Evolutionary conservation across 1,140 invertebrate species (phyloP).

Genomic region (Steinernema feltiae): DNA sequence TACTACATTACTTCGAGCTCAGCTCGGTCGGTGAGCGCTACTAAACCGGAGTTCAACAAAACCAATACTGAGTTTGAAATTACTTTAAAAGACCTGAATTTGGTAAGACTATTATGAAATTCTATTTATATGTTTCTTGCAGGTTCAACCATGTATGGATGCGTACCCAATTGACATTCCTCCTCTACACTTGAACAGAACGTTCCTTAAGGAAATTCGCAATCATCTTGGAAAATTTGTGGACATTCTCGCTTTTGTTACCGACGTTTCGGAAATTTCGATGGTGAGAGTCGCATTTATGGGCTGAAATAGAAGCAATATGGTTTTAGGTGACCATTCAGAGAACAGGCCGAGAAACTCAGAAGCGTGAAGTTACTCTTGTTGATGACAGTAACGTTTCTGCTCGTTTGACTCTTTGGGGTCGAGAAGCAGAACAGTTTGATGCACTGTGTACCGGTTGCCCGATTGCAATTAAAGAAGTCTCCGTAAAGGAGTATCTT

Average conservation of each 20-base stretch:
- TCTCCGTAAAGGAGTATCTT: not conserved
- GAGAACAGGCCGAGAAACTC: not conserved
- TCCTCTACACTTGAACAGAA: not conserved
- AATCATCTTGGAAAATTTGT: too few relatives aligned
- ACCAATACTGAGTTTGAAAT: not conserved
- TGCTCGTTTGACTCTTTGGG: not conserved
- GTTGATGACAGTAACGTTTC: not conserved
- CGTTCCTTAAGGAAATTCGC: too few relatives aligned
- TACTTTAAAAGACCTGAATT: not conserved
- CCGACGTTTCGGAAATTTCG: not conserved
- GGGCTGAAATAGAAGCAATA: too few relatives aligned
- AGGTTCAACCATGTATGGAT: not conserved
- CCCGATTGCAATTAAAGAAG: not conserved
- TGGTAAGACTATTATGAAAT: not conserved
- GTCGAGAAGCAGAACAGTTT: not conserved
- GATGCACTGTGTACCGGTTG: not conserved
- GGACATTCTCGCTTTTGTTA: not conserved
- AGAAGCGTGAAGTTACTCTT: not conserved
- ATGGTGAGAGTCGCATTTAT: too few relatives aligned
- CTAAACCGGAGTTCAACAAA: not conserved
- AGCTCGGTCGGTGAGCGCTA: not conserved
- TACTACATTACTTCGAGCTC: not conserved
- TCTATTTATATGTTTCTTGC: not conserved
- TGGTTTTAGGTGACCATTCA: not conserved
- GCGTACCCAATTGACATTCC: not conserved